Base-by-base conservation (phyloP, 1,140 invertebrate genomes). In the Hirudo medicinalis region DNA sequence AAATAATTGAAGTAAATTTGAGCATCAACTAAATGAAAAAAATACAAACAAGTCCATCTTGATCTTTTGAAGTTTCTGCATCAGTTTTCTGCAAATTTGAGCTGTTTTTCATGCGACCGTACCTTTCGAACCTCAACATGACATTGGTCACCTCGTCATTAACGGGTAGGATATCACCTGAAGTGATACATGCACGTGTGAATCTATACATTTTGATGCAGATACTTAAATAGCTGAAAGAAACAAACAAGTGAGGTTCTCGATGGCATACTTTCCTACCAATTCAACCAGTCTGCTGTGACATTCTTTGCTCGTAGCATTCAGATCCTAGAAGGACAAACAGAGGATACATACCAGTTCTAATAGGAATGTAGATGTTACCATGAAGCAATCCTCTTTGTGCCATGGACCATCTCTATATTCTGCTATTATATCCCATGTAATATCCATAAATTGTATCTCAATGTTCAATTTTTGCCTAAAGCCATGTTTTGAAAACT, bases 201-300 rank as follows among this genome's bases (percentile, higher is more conserved):
- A 63, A 13, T 32, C 19, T 11, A 25, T 22, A n/a, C 15, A 15
- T 60, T 60, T 60, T 22, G 8, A 11, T 13, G 29, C 9, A 63
- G 54, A 5, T n/a, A 57, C 20, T n/a, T 25, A 20, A 63, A 32
- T 5, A n/a, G 20, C 22, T 20, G 19, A 32, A 22, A 19, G 22
- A 2, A 63, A 13, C 57, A 25, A 11, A 63, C 57, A 1, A 0
- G 57, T 19, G 29, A 63, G 57, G 29, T 63, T 63, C 29, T 63
- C 57, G 29, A 63, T 63, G 57, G 57, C 29, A 32, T 63, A 63
- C 57, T 32, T 63, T 15, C 57, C 29, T 2, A 63, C 57, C 29
- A 63, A n/a, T 63, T 63, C 57, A n/a, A 63, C 57, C 9, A 63
- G 57, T 63, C 57, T 63, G 11, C 57, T 63, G 57, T 63, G 57